Base-by-base conservation (phyloP, 2,797 vertebrate species). In the Coranthus polyacanthus region DNA sequence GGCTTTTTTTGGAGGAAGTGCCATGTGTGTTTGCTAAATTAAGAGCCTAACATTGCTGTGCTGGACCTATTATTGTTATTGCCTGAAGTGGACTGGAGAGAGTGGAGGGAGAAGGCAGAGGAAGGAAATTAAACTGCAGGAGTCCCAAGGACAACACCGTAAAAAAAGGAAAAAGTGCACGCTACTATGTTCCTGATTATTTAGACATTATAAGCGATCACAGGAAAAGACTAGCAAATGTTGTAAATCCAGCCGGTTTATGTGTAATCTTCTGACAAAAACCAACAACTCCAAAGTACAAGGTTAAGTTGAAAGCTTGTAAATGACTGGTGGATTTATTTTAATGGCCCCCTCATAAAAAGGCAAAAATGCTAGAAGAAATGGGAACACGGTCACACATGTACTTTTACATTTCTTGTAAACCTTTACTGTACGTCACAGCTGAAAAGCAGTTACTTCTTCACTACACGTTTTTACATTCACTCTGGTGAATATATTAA, bases 121-220 rank as follows among this genome's bases (percentile, higher is more conserved):
- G 77, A 79, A 85, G 85, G 81, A 79, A 87, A 73, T 77, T 46
- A 83, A 76, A 21, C 68, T 65, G 74, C 61, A 18, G 38, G 41
- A 66, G 62, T 61, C 61, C 49, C 79, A 84, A 82, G 83, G 85
- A 84, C 81, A 80, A 78, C 58, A 50, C 1, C 20, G 67, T 29
- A 44, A 20, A 36, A 37, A 57, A 56, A 7, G 11, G 15, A 17
- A 12, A 43, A 13, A 52, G 4, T 34, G 38, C 41, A 60, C 6
- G 20, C 26, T 70, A 41, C 77, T 57, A 39, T 59, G 68, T 18
- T 43, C 42, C 46, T 32, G 24, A 64, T 44, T 46, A 17, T 59
- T 70, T 76, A 12, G 36, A 36, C 37, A 16, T 58, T n/a, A 6
- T 20, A 24, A 29, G 13, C n/a, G 12, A 52, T 32, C 17, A 20